These are phyloP conservation scores for Syncerus caffer DNA, from an alignment of 2,797 vertebrate species.

Conservation along the genomic window DNA sequence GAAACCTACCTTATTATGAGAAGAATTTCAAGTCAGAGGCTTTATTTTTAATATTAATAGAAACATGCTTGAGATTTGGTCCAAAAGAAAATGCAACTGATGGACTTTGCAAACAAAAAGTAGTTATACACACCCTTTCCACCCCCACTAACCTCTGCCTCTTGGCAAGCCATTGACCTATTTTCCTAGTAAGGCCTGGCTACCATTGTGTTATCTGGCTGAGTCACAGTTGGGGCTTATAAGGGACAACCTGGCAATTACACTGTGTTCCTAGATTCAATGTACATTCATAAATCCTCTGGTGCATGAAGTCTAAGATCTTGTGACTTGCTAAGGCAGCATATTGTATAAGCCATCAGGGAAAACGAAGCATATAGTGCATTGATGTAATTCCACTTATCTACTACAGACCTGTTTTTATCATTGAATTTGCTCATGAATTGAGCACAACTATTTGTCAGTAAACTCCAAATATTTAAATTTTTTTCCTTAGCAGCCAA, in stretches of 20 bases:
- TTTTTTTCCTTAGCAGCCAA: neutral
- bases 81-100: slow-evolving; percentile 63
- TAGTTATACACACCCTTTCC: slow-evolving; percentile 19
- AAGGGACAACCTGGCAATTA: slow-evolving; percentile 74
- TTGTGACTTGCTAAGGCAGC: slow-evolving; percentile 62
- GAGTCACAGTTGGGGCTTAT: slow-evolving; percentile 68
- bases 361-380: neutral
- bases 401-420: neutral
- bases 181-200: slow-evolving; percentile 74
- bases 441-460: slow-evolving; percentile 3
- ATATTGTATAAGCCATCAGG: slow-evolving; percentile 14
- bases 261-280: slow-evolving; percentile 67
- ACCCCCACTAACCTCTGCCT: slow-evolving; percentile 74
- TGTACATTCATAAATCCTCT: slow-evolving; percentile 74
- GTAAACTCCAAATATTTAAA: neutral
- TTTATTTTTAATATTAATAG: slow-evolving; percentile 19
- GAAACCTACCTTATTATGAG: neutral
- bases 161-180: slow-evolving; percentile 78
- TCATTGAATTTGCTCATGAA: neutral
- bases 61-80: slow-evolving; percentile 51
- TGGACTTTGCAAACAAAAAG: slow-evolving; percentile 50
- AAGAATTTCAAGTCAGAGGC: neutral
- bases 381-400: neutral
- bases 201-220: slow-evolving; percentile 73
- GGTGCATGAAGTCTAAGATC: slow-evolving; percentile 67